phyloP scores from a whole-genome alignment of 2,113 vertebrate genomes.

The Sceloporus tristichus region DNA sequence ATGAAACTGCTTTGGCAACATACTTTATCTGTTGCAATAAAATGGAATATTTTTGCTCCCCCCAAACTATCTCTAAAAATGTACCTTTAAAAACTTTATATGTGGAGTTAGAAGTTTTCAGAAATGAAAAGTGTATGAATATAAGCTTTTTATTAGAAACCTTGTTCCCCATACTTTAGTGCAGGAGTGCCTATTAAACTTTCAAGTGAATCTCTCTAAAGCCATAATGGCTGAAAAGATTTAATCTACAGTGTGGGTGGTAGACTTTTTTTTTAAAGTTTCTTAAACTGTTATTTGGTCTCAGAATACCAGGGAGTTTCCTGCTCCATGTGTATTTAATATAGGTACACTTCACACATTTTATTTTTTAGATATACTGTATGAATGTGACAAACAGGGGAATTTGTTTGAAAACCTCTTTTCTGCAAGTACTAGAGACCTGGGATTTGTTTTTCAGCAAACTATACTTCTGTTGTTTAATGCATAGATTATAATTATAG shows the following conservation, averaged over 20 bases:
- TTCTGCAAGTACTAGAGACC: background rate
- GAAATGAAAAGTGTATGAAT: background rate
- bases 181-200: slow-evolving; percentile 3
- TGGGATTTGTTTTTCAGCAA: background rate
- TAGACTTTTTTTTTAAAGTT: background rate
- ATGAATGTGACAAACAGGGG: too few species aligned
- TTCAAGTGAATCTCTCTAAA: background rate
- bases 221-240: background rate
- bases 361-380: background rate
- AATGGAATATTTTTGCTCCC: background rate
- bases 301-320: background rate
- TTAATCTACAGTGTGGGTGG: background rate
- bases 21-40: background rate
- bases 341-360: background rate
- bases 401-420: background rate
- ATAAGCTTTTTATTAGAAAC: background rate
- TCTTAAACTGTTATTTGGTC: background rate
- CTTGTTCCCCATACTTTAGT: background rate
- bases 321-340: background rate
- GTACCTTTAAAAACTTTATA: background rate
- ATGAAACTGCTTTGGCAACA: background rate
- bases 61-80: background rate
- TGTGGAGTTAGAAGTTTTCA: background rate
- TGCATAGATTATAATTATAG: background rate
- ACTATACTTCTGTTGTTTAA: background rate